These are phyloP conservation scores for Alosa alosa DNA, from an alignment of 2,113 vertebrate genomes.

Conservation along the genomic window DNA sequence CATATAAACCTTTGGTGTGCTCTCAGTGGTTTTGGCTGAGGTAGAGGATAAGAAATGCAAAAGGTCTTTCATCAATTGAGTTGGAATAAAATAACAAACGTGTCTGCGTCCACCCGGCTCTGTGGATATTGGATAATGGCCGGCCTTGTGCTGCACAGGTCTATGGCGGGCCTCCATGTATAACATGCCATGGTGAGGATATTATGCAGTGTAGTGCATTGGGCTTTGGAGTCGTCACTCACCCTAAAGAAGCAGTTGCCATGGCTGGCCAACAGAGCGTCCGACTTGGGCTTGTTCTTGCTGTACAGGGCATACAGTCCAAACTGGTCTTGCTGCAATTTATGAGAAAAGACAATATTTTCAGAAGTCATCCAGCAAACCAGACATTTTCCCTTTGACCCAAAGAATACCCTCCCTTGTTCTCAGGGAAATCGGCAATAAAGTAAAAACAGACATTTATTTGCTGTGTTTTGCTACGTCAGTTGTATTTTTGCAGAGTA, in stretches of 20 bases:
- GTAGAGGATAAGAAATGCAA: background rate
- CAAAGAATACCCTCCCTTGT: conserved; percentile 16
- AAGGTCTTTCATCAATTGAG: background rate
- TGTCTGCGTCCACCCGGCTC: background rate
- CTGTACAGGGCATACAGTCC: conserved; percentile 84
- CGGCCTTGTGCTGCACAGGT: background rate
- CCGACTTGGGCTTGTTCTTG: conserved; percentile 85
- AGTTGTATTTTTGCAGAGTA: conserved; percentile 38
- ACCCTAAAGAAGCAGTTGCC: conserved; percentile 86
- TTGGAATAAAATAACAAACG: background rate
- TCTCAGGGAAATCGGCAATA: conserved; percentile 15
- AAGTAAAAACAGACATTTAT: conserved; percentile 26
- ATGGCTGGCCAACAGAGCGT: conserved; percentile 77
- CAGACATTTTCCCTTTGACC: background rate
- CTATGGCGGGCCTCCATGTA: background rate
- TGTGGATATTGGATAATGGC: conserved; percentile 8
- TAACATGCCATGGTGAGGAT: background rate
- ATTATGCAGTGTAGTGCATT: background rate
- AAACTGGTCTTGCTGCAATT: conserved; percentile 81
- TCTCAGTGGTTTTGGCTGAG: background rate
- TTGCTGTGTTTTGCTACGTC: conserved; percentile 13
- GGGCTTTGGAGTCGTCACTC: conserved; percentile 34
- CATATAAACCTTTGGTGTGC: background rate
- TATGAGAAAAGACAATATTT: conserved; percentile 35
- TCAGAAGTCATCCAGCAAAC: background rate